Percentiles rank a stretch among this genome's conserved stretches.
Evolutionary conservation across 2,113 vertebrate species (phyloP).

Genomic region (Antechinus stuartii): DNA sequence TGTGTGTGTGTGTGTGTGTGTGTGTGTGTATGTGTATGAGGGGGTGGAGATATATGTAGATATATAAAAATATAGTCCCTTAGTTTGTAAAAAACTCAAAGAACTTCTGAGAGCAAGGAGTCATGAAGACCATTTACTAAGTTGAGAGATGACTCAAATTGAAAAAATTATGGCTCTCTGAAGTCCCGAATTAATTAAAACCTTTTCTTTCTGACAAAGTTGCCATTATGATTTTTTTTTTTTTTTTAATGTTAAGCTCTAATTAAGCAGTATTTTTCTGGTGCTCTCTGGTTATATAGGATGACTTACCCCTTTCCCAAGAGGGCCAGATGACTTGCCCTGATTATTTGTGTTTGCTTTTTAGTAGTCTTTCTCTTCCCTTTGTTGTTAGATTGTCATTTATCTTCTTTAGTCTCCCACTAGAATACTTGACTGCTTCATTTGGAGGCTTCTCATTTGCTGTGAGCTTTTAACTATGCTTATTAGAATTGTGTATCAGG

Average conservation of each 20-base stretch:
- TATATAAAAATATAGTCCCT: too few species aligned
- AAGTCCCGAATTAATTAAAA: background rate
- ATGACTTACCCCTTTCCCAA: background rate
- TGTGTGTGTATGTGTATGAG: too few species aligned
- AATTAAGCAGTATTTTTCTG: background rate
- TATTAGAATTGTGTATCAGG: background rate
- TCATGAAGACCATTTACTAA: background rate
- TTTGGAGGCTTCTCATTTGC: background rate
- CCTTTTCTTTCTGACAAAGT: background rate
- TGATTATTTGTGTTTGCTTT: background rate
- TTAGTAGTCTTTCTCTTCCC: background rate
- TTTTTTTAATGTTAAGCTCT: background rate
- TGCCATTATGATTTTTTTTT: background rate
- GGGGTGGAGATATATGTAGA: too few species aligned
- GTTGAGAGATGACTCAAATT: background rate
- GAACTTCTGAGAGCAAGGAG: too few species aligned
- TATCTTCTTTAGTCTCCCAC: background rate
- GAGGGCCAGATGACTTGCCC: background rate
- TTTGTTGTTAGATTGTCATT: background rate
- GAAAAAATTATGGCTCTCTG: background rate
- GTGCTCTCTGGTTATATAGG: background rate
- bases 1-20: too few species aligned
- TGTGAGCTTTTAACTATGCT: background rate
- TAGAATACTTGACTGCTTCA: background rate
- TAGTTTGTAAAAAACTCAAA: too few species aligned